Conservation (phyloP, 92 coral and sea anemone species). For the Nematostella vectensis region DNA sequence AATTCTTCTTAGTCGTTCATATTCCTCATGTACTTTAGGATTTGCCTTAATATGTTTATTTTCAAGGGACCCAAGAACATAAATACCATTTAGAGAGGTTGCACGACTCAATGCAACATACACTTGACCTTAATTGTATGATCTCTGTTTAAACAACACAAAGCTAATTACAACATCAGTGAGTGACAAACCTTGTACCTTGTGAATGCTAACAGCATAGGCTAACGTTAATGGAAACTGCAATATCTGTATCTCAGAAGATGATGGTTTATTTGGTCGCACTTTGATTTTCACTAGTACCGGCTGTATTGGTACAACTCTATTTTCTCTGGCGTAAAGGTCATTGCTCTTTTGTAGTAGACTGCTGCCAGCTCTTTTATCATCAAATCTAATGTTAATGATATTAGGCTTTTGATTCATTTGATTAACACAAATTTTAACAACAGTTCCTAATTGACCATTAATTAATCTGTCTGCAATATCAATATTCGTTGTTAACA, state of each 20-base stretch:
- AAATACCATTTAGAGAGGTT: conserved; percentile 32
- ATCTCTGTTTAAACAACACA: conserved; percentile 32
- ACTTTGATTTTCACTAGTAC: conserved; percentile 41
- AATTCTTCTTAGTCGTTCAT: conserved; percentile 33
- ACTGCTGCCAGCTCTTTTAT: conserved; percentile 35
- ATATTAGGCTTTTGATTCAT: conserved; percentile 24
- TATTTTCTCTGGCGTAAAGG: conserved; percentile 36
- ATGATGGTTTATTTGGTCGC: conserved; percentile 50
- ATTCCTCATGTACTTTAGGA: conserved; percentile 38
- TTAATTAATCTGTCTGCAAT: conserved; percentile 53
- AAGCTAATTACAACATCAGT: conserved; percentile 36
- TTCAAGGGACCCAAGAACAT: conserved; percentile 38
- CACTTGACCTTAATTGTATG: conserved; percentile 42
- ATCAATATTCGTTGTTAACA: conserved; percentile 47
- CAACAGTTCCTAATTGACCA: conserved; percentile 64
- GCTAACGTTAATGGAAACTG: conserved; percentile 64
- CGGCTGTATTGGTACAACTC: conserved; percentile 52
- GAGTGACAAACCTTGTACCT: conserved; percentile 56
- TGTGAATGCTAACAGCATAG: conserved; percentile 52
- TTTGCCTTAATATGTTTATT: conserved; percentile 33
- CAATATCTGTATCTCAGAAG: conserved; percentile 59
- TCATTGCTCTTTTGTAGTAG: conserved; percentile 17
- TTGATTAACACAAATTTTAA: conserved; percentile 16
- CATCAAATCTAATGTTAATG: conserved; percentile 62
- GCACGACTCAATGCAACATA: conserved; percentile 66